Conservation (phyloP, 2,797 vertebrate genomes). For the Ctenochaetus hawaiiensis region DNA sequence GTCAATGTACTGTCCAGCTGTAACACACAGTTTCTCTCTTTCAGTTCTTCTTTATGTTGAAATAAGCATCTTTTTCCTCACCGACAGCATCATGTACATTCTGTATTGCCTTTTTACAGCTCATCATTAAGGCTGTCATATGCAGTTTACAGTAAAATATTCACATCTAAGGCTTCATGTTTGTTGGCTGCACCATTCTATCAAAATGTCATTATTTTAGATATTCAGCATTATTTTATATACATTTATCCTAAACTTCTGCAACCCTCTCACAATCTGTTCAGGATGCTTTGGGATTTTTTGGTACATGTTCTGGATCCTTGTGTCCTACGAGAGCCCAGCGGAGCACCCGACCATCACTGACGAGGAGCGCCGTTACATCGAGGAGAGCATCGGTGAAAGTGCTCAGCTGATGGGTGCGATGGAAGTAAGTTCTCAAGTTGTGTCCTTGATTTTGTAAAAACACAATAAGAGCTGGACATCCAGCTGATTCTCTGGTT, state of each 20-base stretch:
- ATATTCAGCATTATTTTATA: neutral
- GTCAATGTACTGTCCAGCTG: no score
- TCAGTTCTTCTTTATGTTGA: neutral
- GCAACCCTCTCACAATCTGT: constrained; percentile 65
- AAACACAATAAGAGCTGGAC: neutral
- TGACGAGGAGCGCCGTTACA: constrained; percentile 96
- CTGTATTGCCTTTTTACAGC: neutral
- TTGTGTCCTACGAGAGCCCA: constrained; percentile 97
- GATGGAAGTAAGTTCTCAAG: constrained; percentile 87
- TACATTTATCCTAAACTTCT: neutral
- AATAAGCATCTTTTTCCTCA: neutral
- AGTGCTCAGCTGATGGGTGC: constrained; percentile 92
- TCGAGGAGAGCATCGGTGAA: constrained; percentile 98
- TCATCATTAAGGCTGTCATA: neutral
- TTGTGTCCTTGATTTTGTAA: neutral
- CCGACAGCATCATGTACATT: neutral
- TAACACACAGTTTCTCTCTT: neutral
- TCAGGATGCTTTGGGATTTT: constrained; percentile 94
- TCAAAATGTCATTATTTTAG: constrained; percentile 1
- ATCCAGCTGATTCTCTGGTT: constrained; percentile 83
- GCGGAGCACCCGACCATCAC: constrained; percentile 95
- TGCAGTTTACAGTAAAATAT: neutral
- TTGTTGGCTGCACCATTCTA: no score
- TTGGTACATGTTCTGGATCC: constrained; percentile 98
- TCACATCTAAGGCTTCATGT: neutral